Percentiles rank a stretch among this genome's conserved stretches.
Evolutionary conservation across 2,888 invertebrate species (phyloP).

Genomic region (Zaprionus bogoriensis): DNA sequence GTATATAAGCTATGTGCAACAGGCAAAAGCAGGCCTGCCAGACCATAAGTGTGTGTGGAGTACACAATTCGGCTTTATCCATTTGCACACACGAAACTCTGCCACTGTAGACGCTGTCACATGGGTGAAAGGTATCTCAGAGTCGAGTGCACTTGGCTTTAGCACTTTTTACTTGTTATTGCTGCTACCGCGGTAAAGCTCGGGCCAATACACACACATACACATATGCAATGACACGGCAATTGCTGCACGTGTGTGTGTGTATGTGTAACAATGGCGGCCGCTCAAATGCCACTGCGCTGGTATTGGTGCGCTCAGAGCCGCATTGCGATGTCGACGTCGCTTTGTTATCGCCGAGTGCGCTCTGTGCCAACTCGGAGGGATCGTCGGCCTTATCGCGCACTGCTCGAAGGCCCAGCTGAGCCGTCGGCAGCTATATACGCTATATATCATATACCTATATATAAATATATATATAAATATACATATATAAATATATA

Average conservation of each 20-base stretch:
- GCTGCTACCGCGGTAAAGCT: slow-evolving; percentile 5
- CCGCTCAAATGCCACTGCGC: slow-evolving; percentile 39
- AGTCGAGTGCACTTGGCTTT: too few relatives aligned
- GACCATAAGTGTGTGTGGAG: too few relatives aligned
- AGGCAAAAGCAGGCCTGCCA: too few relatives aligned
- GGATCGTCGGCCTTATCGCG: slow-evolving; percentile 41
- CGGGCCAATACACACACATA: slow-evolving; percentile 28
- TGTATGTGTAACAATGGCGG: slow-evolving; percentile 53
- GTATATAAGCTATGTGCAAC: too few relatives aligned
- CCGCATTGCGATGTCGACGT: slow-evolving; percentile 30
- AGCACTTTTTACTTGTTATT: too few relatives aligned
- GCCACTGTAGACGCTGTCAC: too few relatives aligned
- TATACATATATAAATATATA: not conserved
- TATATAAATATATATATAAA: not conserved
- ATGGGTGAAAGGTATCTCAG: too few relatives aligned
- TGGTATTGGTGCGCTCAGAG: slow-evolving; percentile 66
- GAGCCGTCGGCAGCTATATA: not conserved
- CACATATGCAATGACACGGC: slow-evolving; percentile 9
- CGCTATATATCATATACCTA: too few relatives aligned
- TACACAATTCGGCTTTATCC: too few relatives aligned
- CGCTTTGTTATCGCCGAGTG: slow-evolving; percentile 52
- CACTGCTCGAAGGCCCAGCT: slow-evolving; percentile 19
- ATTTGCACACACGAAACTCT: too few relatives aligned
- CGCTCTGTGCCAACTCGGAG: slow-evolving; percentile 59
- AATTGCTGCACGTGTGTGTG: slow-evolving; percentile 6